A percentile compares a stretch with the other conserved stretches of the same genome.
phyloP scores from a whole-genome alignment of 2,888 invertebrate species.

The Ectemnius continuus region DNA sequence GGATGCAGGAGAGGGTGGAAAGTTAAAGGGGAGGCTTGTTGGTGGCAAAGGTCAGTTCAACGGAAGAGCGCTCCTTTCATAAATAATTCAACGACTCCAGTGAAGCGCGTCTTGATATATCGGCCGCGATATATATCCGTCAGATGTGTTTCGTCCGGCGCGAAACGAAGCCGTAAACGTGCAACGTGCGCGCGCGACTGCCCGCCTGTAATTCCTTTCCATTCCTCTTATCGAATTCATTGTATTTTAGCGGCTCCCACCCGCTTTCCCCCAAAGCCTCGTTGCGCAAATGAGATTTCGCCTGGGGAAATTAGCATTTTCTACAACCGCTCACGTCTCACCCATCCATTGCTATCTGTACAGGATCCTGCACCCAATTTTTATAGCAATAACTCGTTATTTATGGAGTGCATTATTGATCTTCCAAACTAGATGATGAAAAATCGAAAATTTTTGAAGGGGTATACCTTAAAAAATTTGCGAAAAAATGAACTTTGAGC shows the following conservation, averaged over 20 bases:
- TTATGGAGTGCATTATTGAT: too few relatives aligned
- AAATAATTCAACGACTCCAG: slow-evolving; percentile 28
- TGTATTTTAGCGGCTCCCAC: slow-evolving; percentile 16
- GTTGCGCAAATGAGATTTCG: too few relatives aligned
- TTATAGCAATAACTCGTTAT: too few relatives aligned
- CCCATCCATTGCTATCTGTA: too few relatives aligned
- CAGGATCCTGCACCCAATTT: too few relatives aligned
- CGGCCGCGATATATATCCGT: slow-evolving; percentile 2
- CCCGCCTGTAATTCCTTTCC: slow-evolving; percentile 21
- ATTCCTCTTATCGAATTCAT: slow-evolving; percentile 11
- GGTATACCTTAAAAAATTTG: too few relatives aligned
- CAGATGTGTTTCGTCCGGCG: too few relatives aligned
- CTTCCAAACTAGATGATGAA: too few relatives aligned
- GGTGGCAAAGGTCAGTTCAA: not conserved
- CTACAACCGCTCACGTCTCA: too few relatives aligned
- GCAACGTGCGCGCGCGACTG: not conserved
- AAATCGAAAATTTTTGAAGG: too few relatives aligned
- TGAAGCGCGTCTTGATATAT: slow-evolving; percentile 18
- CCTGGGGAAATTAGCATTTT: too few relatives aligned
- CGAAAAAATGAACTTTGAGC: too few relatives aligned
- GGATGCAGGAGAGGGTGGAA: not conserved
- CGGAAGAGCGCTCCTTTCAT: slow-evolving; percentile 9
- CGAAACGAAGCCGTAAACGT: not conserved
- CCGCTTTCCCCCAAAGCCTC: not conserved
- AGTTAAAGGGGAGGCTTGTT: not conserved